Evolutionary conservation across 2,797 vertebrate species (phyloP).

Genomic region (Graptemys geographica): DNA sequence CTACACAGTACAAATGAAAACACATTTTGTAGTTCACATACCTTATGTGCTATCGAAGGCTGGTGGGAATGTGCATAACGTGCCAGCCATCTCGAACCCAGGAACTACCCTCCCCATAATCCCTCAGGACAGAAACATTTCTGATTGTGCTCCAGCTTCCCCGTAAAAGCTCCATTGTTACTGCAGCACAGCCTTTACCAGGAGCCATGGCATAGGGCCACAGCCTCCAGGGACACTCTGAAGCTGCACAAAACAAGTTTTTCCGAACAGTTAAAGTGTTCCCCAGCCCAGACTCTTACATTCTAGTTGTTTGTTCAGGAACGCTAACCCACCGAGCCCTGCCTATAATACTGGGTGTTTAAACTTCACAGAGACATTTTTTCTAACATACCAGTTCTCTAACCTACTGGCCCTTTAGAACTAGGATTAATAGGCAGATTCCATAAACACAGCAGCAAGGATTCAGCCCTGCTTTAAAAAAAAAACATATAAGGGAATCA

Average conservation of each 20-base stretch:
- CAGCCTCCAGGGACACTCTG: conserved; percentile 75
- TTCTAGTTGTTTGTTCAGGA: conserved; percentile 76
- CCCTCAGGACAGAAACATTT: conserved; percentile 62
- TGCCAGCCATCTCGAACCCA: conserved; percentile 77
- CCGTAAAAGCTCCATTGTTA: conserved; percentile 77
- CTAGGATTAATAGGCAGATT: conserved; percentile 60
- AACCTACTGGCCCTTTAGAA: conserved; percentile 65
- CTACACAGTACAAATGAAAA: conserved; percentile 54
- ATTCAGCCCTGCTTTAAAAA: conserved; percentile 23
- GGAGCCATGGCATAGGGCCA: conserved; percentile 71
- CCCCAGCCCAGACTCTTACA: conserved; percentile 73
- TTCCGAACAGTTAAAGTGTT: conserved; percentile 76
- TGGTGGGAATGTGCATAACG: conserved; percentile 70
- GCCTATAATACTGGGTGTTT: conserved; percentile 66
- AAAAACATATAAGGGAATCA: neutral
- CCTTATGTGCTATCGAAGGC: conserved; percentile 72
- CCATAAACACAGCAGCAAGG: conserved; percentile 49
- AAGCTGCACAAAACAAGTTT: conserved; percentile 76
- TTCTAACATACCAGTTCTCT: conserved; percentile 59
- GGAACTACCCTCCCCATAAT: conserved; percentile 77
- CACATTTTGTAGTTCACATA: conserved; percentile 73
- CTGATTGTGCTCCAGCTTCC: conserved; percentile 74
- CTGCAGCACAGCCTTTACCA: conserved; percentile 73
- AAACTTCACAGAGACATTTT: conserved; percentile 71
- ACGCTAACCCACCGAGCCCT: conserved; percentile 69